Conservation (phyloP, 2,113 vertebrate species). For the Ciconia stormi region DNA sequence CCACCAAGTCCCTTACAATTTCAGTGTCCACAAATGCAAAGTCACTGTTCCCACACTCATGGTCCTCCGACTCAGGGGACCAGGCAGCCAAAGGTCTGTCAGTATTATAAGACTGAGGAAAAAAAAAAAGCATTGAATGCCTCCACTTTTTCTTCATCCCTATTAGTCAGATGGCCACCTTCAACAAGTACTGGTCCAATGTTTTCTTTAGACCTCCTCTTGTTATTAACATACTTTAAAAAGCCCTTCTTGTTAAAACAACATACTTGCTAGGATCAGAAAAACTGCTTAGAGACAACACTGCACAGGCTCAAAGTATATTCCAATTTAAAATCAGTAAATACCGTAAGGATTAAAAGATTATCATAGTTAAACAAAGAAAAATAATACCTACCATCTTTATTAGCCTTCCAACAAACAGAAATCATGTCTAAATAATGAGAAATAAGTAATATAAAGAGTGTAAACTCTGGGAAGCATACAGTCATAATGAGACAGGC, state of each 20-base stretch:
- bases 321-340: not conserved
- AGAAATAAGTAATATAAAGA: not conserved
- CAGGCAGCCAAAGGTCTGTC: not conserved
- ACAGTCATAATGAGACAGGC: not conserved
- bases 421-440: not conserved
- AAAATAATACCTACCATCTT: not conserved
- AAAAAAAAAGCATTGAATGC: not conserved
- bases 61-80: not conserved
- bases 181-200: not conserved
- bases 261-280: not conserved
- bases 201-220: not conserved
- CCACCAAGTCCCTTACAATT: not conserved
- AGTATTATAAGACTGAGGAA: not conserved
- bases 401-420: not conserved
- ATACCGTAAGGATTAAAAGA: not conserved
- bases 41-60: not conserved
- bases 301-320: not conserved
- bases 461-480: not conserved
- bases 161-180: not conserved
- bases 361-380: not conserved
- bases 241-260: not conserved
- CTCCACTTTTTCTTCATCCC: not conserved
- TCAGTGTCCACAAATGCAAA: not conserved
- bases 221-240: not conserved
- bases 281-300: not conserved